These are phyloP conservation scores for Patella caerulea DNA, from an alignment of 2,888 invertebrate species.

Conservation along the genomic window DNA sequence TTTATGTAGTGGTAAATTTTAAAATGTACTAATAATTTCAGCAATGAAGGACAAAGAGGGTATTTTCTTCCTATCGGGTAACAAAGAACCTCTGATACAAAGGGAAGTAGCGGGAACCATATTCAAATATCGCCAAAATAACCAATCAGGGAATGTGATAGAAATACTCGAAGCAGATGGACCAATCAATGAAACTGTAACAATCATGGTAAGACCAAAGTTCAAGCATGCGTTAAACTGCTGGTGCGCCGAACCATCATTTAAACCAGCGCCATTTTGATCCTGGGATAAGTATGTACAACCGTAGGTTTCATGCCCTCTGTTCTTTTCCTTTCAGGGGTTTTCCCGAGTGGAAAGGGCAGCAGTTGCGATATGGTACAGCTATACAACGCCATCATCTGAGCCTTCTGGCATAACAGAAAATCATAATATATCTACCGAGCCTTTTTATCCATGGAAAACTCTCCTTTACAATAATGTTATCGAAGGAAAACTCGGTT, in stretches of 20 bases:
- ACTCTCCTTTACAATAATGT: slow-evolving; percentile 20
- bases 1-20: background rate
- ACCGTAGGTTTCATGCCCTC: too few relatives aligned
- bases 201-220: slow-evolving; percentile 11
- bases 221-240: too few relatives aligned
- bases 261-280: too few relatives aligned
- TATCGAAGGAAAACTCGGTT: background rate
- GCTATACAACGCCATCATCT: slow-evolving; percentile 13
- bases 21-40: slow-evolving; percentile 10
- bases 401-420: background rate
- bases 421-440: background rate
- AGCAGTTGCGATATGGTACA: slow-evolving; percentile 15
- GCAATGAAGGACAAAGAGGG: slow-evolving; percentile 18
- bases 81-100: background rate
- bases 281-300: too few relatives aligned
- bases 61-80: background rate
- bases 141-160: slow-evolving; percentile 11
- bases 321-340: background rate
- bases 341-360: background rate
- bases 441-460: slow-evolving; percentile 19
- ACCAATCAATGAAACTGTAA: slow-evolving; percentile 20
- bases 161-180: slow-evolving; percentile 20
- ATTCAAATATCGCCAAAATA: slow-evolving; percentile 5
- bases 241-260: too few relatives aligned
- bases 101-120: slow-evolving; percentile 17